Evolutionary conservation across 2,888 invertebrate species (phyloP).

Genomic region (Chrysina gloriosa): DNA sequence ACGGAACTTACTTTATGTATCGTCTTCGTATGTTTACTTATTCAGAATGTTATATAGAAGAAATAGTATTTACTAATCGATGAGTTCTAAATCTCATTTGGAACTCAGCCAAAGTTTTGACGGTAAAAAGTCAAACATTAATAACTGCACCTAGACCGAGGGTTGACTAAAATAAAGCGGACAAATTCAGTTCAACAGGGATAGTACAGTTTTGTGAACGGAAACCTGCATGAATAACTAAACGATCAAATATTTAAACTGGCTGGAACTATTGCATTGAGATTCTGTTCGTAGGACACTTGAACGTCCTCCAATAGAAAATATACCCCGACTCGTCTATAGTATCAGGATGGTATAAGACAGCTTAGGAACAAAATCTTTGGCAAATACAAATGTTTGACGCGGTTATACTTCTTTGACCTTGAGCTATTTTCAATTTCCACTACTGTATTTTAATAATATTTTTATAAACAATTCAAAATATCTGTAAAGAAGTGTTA

Average conservation of each 20-base stretch:
- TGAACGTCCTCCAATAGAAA: neutral
- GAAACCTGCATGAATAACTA: slow-evolving; percentile 17
- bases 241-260: slow-evolving; percentile 31
- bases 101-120: slow-evolving; percentile 9
- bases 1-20: no score
- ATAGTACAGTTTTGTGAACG: neutral
- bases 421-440: no score
- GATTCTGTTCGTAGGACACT: neutral
- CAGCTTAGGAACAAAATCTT: no score
- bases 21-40: no score
- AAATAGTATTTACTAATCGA: neutral
- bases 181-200: slow-evolving; percentile 2
- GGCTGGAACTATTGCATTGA: slow-evolving; percentile 11
- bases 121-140: slow-evolving; percentile 17
- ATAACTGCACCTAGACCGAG: neutral
- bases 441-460: no score
- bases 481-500: no score
- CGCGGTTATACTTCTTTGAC: no score
- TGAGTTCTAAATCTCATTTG: neutral
- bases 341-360: no score
- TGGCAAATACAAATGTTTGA: neutral
- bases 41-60: no score
- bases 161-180: neutral
- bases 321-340: neutral
- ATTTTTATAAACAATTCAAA: no score